Evolutionary conservation across 2,888 invertebrate genomes (phyloP).

Genomic region (Meta bourneti): DNA sequence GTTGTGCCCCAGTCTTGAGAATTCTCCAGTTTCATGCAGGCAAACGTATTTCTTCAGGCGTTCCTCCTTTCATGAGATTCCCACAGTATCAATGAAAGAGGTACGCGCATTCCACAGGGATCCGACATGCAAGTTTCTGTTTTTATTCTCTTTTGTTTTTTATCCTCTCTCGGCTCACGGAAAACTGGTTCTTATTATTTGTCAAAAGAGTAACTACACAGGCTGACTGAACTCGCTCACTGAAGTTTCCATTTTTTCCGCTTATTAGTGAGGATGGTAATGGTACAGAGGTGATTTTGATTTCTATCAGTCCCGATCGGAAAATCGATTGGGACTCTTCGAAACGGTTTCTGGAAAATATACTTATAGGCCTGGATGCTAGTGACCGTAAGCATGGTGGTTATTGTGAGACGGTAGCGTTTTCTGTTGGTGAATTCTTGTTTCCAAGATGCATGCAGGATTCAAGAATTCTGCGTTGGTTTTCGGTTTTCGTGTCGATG

Average conservation of each 20-base stretch:
- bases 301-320: not conserved
- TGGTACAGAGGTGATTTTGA: slow-evolving; percentile 18
- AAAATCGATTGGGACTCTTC: not conserved
- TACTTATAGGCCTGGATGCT: no score
- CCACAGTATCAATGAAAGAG: slow-evolving; percentile 56
- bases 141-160: slow-evolving; percentile 37
- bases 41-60: slow-evolving; percentile 1
- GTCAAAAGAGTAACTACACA: slow-evolving; percentile 42
- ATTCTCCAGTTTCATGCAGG: no score
- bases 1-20: no score
- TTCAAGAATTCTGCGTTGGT: no score
- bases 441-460: no score
- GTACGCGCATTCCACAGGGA: slow-evolving; percentile 51
- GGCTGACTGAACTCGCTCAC: slow-evolving; percentile 35
- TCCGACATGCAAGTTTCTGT: slow-evolving; percentile 68
- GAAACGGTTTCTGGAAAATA: not conserved
- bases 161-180: slow-evolving; percentile 54
- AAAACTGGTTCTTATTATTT: slow-evolving; percentile 61
- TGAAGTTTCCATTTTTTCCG: slow-evolving; percentile 57
- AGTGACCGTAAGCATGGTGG: no score
- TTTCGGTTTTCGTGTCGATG: no score
- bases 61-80: slow-evolving; percentile 29
- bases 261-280: slow-evolving; percentile 42
- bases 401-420: not conserved
- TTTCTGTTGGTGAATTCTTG: not conserved